Conservation (phyloP, 2,888 invertebrate species). For the Encarsia formosa region DNA sequence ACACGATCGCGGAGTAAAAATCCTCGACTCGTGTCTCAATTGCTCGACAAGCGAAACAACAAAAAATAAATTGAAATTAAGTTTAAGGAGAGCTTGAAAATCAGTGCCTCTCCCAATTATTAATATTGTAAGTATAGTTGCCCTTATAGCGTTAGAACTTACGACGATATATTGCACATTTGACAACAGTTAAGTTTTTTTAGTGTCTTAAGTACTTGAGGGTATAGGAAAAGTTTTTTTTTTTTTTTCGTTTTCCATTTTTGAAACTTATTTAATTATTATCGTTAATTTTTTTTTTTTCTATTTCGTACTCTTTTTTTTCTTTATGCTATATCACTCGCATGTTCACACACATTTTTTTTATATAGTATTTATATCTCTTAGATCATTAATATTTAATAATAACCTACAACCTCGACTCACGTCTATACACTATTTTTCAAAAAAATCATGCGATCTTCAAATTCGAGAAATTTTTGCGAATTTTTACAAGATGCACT, state of each 20-base stretch:
- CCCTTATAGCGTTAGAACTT: constrained; percentile 43
- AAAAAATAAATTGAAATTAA: constrained; percentile 14
- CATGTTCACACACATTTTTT: not conserved
- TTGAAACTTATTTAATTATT: constrained; percentile 19
- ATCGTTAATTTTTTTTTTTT: too few species aligned
- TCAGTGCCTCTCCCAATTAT: constrained; percentile 26
- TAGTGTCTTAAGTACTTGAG: constrained; percentile 44
- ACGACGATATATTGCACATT: constrained; percentile 52
- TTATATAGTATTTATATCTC: constrained; percentile 27
- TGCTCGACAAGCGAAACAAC: constrained; percentile 24
- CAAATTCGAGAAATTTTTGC: not conserved
- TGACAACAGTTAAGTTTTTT: constrained; percentile 48
- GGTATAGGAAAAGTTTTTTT: constrained; percentile 44
- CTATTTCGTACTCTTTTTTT: too few species aligned
- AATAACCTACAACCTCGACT: constrained; percentile 17
- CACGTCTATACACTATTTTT: constrained; percentile 22
- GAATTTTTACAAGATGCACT: too few species aligned
- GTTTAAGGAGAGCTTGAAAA: constrained; percentile 2
- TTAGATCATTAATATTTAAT: too few species aligned
- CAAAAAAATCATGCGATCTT: not conserved
- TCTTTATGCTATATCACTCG: not conserved
- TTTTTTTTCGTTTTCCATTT: constrained; percentile 14
- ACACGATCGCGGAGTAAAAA: constrained; percentile 31
- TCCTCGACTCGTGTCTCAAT: constrained; percentile 25
- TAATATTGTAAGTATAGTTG: constrained; percentile 44